phyloP scores from a whole-genome alignment of 2,113 vertebrate genomes.

The Orientallactaga bullata region DNA sequence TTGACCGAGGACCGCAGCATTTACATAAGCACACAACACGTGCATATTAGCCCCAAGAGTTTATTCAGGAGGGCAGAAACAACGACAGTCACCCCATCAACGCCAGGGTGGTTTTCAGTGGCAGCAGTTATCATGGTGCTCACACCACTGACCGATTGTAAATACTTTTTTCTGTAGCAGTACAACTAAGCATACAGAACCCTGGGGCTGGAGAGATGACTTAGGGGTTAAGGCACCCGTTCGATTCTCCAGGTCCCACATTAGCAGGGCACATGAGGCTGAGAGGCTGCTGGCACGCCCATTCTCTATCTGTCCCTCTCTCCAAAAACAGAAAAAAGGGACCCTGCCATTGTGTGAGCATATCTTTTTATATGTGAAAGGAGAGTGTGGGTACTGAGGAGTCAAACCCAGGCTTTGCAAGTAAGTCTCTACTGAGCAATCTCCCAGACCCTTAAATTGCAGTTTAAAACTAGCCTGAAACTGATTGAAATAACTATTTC shows the following conservation, averaged over 20 bases:
- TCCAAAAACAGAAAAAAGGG: no score
- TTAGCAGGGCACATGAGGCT: no score
- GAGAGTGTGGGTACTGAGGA: no score
- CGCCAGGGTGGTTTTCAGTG: background rate
- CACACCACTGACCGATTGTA: constrained; percentile 25
- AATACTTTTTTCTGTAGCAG: constrained; percentile 27
- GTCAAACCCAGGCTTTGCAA: background rate
- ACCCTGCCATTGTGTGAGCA: constrained; percentile 13
- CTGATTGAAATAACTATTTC: constrained; percentile 17
- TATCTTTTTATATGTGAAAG: background rate
- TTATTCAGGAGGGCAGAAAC: constrained; percentile 13
- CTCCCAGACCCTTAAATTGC: background rate
- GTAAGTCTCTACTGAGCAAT: no score
- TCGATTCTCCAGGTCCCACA: no score
- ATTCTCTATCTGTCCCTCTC: no score
- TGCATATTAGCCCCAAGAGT: background rate
- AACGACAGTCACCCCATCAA: background rate
- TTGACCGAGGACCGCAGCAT: background rate
- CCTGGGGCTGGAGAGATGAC: no score
- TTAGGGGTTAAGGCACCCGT: no score
- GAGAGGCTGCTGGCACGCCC: no score
- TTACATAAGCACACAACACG: background rate
- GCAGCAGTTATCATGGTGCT: constrained; percentile 32
- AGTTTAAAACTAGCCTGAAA: constrained; percentile 53
- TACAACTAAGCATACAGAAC: constrained; percentile 41